A percentile compares a stretch with the other conserved stretches of the same genome.
Evolutionary conservation across 1,140 invertebrate species (phyloP).

Genomic region (Bicyclus anynana): DNA sequence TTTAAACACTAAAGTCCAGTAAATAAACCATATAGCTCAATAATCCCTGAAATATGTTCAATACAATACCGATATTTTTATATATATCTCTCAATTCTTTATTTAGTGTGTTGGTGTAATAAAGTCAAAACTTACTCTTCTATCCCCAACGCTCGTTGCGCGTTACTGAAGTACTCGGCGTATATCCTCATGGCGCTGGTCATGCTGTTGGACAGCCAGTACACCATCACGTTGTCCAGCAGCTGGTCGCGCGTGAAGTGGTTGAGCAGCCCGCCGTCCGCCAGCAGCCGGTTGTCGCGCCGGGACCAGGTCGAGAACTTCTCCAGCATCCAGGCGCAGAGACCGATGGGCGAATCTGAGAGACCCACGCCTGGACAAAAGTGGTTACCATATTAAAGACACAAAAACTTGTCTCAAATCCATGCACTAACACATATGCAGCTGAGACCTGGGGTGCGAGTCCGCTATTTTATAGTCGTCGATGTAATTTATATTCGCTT

Average conservation of each 20-base stretch:
- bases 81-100: no score
- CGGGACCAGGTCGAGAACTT: constrained; percentile 89
- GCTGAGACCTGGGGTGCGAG: no score
- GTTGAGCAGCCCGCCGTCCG: background rate
- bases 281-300: constrained; percentile 35
- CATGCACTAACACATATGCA: no score
- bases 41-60: no score
- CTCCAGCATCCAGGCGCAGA: constrained; percentile 89
- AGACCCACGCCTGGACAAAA: constrained; percentile 78
- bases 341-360: constrained; percentile 79
- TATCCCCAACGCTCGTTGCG: constrained; percentile 47
- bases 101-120: no score
- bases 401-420: no score
- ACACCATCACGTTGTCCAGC: constrained; percentile 92
- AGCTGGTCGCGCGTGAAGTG: constrained; percentile 83
- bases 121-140: constrained; percentile 67
- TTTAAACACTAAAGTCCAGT: no score
- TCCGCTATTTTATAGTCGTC: no score
- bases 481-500: no score
- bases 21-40: no score
- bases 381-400: no score
- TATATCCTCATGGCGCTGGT: constrained; percentile 87
- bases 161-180: constrained; percentile 76
- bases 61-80: no score
- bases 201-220: constrained; percentile 87